Base-by-base conservation (phyloP, 2,113 vertebrate genomes). In the Porphyrio hochstetteri region DNA sequence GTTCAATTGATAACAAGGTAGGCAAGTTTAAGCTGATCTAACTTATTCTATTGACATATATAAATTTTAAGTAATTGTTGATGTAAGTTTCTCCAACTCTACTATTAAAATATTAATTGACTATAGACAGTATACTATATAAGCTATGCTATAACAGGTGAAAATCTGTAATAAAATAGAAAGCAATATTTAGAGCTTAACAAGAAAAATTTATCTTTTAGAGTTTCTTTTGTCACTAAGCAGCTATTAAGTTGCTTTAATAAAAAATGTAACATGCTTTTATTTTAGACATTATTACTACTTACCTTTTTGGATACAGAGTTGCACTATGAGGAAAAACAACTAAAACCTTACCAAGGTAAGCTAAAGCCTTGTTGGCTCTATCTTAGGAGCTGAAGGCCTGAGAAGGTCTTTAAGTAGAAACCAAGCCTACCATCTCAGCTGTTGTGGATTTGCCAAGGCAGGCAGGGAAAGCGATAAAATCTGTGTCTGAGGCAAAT, bases 341-440 rank as follows among this genome's bases (percentile, higher is more conserved):
- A 0, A 7, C 4, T 8, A 40, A 5, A 31, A 0, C 7, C 7
- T 13, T 0, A 4, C 0, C 1, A 82, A 74, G 2, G 1, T 0
- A 7, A 72, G 0, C 9, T 7, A 1, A 7, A 5, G 10, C 10
- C 5, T 25, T 33, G 0, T 2, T 29, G 36, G 5, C 5, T 33
- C 2, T 25, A 4, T 4, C 12, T 53, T 33, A 44, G 4, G 2
- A 11, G 1, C 1, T 3, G 0, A 36, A 33, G 5, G 12, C 1
- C 6, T 61, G 28, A 77, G 63, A 83, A 78, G 40, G 15, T 28
- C 59, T 83, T 90, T 65, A 76, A 65, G 24, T 53, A 55, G 71
- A 76, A 92, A 57, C 9, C 36, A 50, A 68, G n/a, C 28, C 57
- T 36, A 21, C 33, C 11, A 5, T 18, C 63, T 90, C 68, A 94